phyloP scores from a whole-genome alignment of 2,113 vertebrate genomes.

The Jaculus jaculus region DNA sequence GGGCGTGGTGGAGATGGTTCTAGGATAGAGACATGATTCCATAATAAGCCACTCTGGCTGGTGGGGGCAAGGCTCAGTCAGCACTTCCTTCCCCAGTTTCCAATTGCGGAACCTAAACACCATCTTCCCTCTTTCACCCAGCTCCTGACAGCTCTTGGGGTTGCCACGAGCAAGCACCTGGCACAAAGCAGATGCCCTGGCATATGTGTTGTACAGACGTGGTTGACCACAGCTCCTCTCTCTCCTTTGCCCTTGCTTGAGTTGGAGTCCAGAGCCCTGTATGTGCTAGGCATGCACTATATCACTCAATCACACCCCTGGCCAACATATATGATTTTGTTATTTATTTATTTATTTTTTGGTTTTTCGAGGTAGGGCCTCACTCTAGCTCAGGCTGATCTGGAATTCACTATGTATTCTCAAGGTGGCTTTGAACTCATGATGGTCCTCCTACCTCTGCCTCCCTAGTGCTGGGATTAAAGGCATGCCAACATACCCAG shows the following conservation, averaged over 20 bases:
- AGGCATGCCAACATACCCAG: no score
- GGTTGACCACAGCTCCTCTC: background rate
- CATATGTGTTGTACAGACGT: background rate
- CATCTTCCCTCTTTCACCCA: rapidly evolving
- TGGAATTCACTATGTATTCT: no score
- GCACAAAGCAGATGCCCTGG: background rate
- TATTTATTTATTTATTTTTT: no score
- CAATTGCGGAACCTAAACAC: rapidly evolving
- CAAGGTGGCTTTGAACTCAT: no score
- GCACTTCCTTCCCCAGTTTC: background rate
- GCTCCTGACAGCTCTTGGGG: no score
- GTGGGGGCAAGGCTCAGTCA: background rate
- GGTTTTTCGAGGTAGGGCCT: no score
- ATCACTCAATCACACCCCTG: background rate
- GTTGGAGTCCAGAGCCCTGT: background rate
- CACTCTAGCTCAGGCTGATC: no score
- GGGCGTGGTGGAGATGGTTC: background rate
- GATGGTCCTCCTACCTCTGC: no score
- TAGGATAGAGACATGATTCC: background rate
- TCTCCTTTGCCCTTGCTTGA: background rate
- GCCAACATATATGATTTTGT: background rate
- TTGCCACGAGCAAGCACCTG: background rate
- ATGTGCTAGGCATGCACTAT: background rate
- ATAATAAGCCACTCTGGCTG: background rate
- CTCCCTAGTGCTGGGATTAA: no score